Evolutionary conservation across 2,113 vertebrate species (phyloP).

Genomic region (Hylia prasina): DNA sequence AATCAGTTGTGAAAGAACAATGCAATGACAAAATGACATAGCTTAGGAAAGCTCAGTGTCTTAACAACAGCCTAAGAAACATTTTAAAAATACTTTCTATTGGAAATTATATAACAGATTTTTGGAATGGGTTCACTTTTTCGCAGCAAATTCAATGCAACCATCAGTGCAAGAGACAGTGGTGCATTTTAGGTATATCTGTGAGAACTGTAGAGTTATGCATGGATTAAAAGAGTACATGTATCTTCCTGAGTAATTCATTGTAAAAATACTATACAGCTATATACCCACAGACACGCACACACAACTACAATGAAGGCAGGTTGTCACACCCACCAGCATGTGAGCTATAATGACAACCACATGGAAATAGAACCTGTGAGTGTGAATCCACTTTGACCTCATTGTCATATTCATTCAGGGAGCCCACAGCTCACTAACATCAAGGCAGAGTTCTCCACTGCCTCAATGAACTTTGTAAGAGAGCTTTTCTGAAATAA

Average conservation of each 20-base stretch:
- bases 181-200: background rate
- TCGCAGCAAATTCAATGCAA: background rate
- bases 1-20: background rate
- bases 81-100: background rate
- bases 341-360: background rate
- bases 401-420: background rate
- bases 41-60: background rate
- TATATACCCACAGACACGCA: accelerated
- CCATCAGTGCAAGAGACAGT: background rate
- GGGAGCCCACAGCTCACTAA: background rate
- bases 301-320: background rate
- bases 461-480: background rate
- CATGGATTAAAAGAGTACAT: accelerated
- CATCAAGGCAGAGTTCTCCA: background rate
- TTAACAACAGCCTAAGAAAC: background rate
- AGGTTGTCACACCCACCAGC: background rate
- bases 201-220: background rate
- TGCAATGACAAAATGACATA: accelerated
- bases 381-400: background rate
- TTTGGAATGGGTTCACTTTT: background rate
- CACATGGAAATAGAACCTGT: background rate
- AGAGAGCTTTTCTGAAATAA: background rate
- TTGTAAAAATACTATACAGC: background rate
- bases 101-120: background rate
- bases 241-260: background rate